Evolutionary conservation across 2,888 invertebrate genomes (phyloP).

Genomic region (Oeneis ivallda): DNA sequence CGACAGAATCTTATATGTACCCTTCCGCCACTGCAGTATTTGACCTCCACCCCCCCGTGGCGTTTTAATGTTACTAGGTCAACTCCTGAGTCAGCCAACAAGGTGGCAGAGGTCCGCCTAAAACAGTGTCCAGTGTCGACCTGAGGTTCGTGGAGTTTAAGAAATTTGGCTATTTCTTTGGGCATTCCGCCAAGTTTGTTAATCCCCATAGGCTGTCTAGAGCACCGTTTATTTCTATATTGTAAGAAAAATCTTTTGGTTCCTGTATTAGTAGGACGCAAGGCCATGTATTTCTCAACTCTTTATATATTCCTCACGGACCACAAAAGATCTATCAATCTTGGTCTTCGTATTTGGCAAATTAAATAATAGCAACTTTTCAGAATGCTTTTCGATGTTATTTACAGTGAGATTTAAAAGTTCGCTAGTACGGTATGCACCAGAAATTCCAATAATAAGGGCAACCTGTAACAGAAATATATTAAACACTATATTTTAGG

Average conservation of each 20-base stretch:
- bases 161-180: background rate
- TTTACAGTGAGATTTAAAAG: too few species aligned
- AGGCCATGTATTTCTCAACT: background rate
- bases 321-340: background rate
- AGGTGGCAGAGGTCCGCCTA: background rate
- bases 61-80: background rate
- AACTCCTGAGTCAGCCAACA: background rate
- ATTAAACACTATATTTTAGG: too few species aligned
- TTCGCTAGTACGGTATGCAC: too few species aligned
- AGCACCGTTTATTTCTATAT: background rate
- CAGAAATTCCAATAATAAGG: too few species aligned
- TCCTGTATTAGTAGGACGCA: background rate
- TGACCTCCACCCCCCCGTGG: background rate
- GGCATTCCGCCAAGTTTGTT: background rate
- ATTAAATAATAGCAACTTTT: background rate
- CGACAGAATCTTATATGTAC: background rate
- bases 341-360: background rate
- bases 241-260: background rate
- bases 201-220: background rate
- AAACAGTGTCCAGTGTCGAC: too few species aligned
- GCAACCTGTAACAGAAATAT: too few species aligned
- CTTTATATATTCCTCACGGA: background rate
- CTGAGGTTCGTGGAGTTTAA: background rate
- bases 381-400: conserved; percentile 1
- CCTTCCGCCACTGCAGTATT: background rate